phyloP scores from a whole-genome alignment of 2,113 vertebrate species.

The Anguilla rostrata region DNA sequence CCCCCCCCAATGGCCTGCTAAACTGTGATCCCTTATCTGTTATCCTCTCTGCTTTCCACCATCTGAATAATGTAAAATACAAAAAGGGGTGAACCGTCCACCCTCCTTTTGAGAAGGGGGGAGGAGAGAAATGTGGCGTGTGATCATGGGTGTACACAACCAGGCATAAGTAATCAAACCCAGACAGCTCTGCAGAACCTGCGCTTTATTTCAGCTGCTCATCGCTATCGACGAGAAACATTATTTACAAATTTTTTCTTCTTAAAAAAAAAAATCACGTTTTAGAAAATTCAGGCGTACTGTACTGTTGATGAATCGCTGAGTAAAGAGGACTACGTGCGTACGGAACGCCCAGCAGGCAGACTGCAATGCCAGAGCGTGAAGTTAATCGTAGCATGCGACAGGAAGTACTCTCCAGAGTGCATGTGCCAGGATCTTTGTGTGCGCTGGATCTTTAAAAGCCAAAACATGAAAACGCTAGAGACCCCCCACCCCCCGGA shows the following conservation, averaged over 20 bases:
- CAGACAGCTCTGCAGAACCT: not conserved
- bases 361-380: not conserved
- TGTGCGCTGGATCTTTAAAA: not conserved
- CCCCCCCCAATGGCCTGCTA: no score
- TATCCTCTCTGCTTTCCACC: no score
- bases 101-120: no score
- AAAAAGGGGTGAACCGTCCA: no score
- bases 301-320: not conserved
- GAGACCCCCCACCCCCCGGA: not conserved
- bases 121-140: not conserved
- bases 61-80: no score
- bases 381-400: not conserved
- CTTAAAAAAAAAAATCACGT: not conserved
- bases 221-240: not conserved
- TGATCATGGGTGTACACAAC: not conserved
- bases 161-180: not conserved
- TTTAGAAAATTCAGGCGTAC: not conserved
- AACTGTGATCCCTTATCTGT: no score
- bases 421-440: not conserved
- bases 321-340: no score
- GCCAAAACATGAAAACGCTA: not conserved
- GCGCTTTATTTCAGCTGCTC: slow-evolving; percentile 16
- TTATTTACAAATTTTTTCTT: not conserved
- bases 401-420: not conserved
- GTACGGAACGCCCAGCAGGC: no score